A percentile compares a stretch with the other conserved stretches of the same genome.
phyloP scores from a whole-genome alignment of 1,140 invertebrate species.

The Trichonephila clavata region DNA sequence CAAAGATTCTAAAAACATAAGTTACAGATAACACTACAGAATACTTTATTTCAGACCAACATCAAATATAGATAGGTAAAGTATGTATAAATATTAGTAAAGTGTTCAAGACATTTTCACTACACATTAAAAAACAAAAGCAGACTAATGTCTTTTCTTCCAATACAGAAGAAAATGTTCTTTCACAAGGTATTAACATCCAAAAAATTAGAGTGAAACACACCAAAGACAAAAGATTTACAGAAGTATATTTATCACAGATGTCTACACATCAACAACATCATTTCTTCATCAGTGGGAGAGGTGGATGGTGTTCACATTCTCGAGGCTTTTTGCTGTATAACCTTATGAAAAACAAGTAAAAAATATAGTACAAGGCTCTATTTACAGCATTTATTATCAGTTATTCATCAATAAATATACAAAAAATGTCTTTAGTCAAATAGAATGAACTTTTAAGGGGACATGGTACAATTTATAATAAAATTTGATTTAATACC shows the following conservation, averaged over 20 bases:
- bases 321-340: constrained; percentile 90
- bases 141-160: not conserved
- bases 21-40: not conserved
- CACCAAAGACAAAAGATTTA: constrained; percentile 8
- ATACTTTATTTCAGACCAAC: not conserved
- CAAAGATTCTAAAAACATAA: not conserved
- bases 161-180: not conserved
- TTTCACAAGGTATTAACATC: not conserved
- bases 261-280: constrained; percentile 56
- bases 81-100: constrained; percentile 14
- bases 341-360: constrained; percentile 79
- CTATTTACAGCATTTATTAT: no score
- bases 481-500: no score
- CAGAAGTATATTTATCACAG: constrained; percentile 62
- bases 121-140: constrained; percentile 1
- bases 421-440: no score
- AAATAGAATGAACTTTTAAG: no score
- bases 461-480: no score
- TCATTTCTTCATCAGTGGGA: constrained; percentile 39
- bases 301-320: constrained; percentile 84
- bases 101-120: not conserved
- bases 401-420: no score
- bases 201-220: constrained; percentile 53
- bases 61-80: constrained; percentile 1
- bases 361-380: not conserved